These are phyloP conservation scores for Trichogramma dendrolimi DNA, from an alignment of 2,888 invertebrate species.

Conservation along the genomic window DNA sequence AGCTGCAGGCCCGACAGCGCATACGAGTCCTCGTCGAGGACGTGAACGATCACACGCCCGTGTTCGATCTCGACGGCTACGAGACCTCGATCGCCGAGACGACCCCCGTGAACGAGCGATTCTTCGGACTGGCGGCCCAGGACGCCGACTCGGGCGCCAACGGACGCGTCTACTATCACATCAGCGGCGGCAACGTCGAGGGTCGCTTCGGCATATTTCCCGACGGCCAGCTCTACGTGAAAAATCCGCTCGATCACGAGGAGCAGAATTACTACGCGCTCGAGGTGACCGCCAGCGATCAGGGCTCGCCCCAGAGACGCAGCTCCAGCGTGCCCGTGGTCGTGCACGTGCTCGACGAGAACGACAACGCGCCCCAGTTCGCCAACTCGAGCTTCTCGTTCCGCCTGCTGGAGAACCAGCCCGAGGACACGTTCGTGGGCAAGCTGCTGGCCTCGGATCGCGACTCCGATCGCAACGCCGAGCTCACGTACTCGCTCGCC, in stretches of 20 bases:
- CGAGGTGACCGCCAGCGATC: conserved; percentile 78
- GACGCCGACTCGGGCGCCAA: conserved; percentile 83
- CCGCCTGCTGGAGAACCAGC: conserved; percentile 82
- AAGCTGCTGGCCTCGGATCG: conserved; percentile 83
- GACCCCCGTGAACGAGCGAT: conserved; percentile 83
- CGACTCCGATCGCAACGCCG: conserved; percentile 89
- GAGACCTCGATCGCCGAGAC: conserved; percentile 89
- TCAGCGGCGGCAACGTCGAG: conserved; percentile 81
- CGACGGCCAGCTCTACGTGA: conserved; percentile 87
- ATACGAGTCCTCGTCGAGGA: conserved; percentile 74
- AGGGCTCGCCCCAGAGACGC: conserved; percentile 66
- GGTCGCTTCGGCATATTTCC: conserved; percentile 91
- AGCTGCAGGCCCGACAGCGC: conserved; percentile 71
- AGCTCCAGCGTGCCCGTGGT: conserved; percentile 86
- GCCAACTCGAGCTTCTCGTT: conserved; percentile 87
- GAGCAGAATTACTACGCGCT: conserved; percentile 87
- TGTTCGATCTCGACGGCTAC: conserved; percentile 87
- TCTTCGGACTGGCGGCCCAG: conserved; percentile 83
- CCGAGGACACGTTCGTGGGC: conserved; percentile 85
- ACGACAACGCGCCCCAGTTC: conserved; percentile 92
- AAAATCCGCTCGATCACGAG: conserved; percentile 82
- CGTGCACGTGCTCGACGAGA: conserved; percentile 91
- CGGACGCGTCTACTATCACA: conserved; percentile 74
- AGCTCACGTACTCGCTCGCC: conserved; percentile 73
- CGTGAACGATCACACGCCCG: conserved; percentile 93